phyloP scores from a whole-genome alignment of 2,797 vertebrate species.

The Trachops cirrhosus region DNA sequence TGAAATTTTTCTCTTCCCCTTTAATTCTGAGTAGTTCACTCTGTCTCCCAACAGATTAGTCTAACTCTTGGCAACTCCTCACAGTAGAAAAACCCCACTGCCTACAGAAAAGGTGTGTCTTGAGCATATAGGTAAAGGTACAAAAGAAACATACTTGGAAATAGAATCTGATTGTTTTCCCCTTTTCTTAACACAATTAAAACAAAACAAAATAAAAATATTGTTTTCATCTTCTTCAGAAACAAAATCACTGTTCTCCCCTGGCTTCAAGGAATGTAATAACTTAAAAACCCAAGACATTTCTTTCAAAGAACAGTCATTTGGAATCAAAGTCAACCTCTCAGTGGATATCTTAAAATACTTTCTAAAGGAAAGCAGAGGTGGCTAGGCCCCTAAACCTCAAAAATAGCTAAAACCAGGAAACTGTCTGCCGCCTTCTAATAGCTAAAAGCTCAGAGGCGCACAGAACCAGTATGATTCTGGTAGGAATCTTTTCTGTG shows the following conservation, averaged over 20 bases:
- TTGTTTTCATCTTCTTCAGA: background rate
- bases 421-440: background rate
- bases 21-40: slow-evolving; percentile 43
- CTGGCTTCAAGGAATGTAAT: slow-evolving; percentile 5
- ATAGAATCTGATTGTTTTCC: slow-evolving; percentile 2
- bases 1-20: background rate
- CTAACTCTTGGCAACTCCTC: slow-evolving; percentile 34
- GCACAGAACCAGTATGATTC: background rate
- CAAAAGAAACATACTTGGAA: slow-evolving; percentile 16
- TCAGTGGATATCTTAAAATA: slow-evolving; percentile 47
- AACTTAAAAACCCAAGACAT: slow-evolving; percentile 39
- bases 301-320: background rate
- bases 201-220: background rate
- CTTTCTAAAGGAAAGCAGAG: slow-evolving; percentile 39
- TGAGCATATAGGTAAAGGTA: background rate
- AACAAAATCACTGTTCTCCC: slow-evolving; percentile 19
- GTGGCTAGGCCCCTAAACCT: background rate
- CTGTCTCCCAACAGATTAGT: slow-evolving; percentile 35
- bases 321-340: slow-evolving; percentile 45
- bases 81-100: background rate
- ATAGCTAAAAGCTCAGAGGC: background rate
- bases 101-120: background rate
- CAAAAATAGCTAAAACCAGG: background rate
- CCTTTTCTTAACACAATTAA: background rate
- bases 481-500: background rate